A percentile compares a stretch with the other conserved stretches of the same genome.
Conservation (phyloP, 2,888 invertebrate genomes). For the Prosapia bicincta region DNA sequence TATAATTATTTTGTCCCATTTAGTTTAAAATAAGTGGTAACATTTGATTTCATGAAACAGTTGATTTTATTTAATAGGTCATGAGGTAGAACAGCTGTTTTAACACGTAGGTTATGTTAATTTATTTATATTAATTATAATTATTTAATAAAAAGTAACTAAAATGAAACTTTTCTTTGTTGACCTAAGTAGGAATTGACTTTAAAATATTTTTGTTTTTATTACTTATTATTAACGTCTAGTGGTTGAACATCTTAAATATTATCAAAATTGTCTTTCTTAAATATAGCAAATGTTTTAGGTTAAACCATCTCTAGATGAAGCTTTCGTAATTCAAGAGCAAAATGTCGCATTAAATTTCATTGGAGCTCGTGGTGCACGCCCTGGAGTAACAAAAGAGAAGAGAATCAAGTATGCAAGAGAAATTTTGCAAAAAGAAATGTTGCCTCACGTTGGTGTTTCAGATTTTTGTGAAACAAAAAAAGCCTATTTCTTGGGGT, state of each 20-base stretch:
- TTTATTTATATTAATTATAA: no score
- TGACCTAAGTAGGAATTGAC: no score
- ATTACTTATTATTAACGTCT: no score
- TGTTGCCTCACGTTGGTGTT: conserved; percentile 99
- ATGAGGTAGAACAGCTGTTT: no score
- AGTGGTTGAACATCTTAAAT: no score
- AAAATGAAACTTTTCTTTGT: not conserved
- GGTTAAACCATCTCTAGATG: conserved; percentile 96
- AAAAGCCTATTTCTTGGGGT: conserved; percentile 95
- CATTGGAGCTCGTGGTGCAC: conserved; percentile 95
- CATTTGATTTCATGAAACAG: no score
- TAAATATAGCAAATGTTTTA: conserved; percentile 37
- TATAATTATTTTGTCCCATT: no score
- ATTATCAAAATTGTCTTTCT: no score
- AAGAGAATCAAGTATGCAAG: conserved; percentile 98
- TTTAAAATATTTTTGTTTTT: no score
- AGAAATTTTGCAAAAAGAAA: conserved; percentile 99
- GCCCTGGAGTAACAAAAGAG: conserved; percentile 97
- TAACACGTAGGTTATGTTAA: no score
- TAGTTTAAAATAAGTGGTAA: no score
- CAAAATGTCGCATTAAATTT: conserved; percentile 98
- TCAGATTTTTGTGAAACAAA: conserved; percentile 99
- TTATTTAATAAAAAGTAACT: not conserved
- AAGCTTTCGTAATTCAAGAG: conserved; percentile 99
- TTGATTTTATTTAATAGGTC: no score